Evolutionary conservation across 1,140 invertebrate genomes (phyloP), one percentile per base, ranked within the genome.

Genomic region (Linepithema humile): DNA sequence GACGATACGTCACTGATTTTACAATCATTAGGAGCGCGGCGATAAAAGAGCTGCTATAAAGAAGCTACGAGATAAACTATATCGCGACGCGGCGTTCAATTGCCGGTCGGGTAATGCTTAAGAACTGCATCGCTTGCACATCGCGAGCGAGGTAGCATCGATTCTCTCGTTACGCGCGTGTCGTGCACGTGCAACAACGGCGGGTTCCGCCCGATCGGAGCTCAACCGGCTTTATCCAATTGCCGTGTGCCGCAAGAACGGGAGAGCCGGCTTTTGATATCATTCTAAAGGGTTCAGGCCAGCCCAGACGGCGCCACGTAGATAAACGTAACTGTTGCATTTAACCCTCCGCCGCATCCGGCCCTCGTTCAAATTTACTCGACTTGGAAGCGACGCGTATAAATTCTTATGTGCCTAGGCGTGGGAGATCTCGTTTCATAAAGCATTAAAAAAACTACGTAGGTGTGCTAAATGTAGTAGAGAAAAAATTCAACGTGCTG

Each of bases 111-210:
- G 1, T 20, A 43, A 32, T 29, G 75, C 45, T 80, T 65, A 77
- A 77, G 48, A 80, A 80, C 17, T 69, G 48, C 75, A 78, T 40
- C 45, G 74, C 62, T 53, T 67, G 60, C 74, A 67, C 43, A 23
- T 67, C 55, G 10, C 55, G 72, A 9, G 45, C n/a, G 10, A n/a
- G 9, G 20, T 32, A 6, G 20, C 48, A 67, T 78, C 45, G 45
- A 67, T 67, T 17, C 32, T 23, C 67, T 73, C 65, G 78, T 73
- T 73, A 57, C 40, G 29, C 29, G 73, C 17, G 38, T 23, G 17
- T 69, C 62, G 35, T 67, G 48, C 48, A 78, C 23, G 64, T 74
- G 55, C 38, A n/a, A 43, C 26, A 15, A 10, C 20, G 7, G 26
- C n/a, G 20, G 17, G 3, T 15, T 4, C 60, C 12, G 20, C 20